Percentiles rank a stretch among this genome's conserved stretches.
Conservation (phyloP, 2,113 vertebrate genomes). For the Bungarus multicinctus region DNA sequence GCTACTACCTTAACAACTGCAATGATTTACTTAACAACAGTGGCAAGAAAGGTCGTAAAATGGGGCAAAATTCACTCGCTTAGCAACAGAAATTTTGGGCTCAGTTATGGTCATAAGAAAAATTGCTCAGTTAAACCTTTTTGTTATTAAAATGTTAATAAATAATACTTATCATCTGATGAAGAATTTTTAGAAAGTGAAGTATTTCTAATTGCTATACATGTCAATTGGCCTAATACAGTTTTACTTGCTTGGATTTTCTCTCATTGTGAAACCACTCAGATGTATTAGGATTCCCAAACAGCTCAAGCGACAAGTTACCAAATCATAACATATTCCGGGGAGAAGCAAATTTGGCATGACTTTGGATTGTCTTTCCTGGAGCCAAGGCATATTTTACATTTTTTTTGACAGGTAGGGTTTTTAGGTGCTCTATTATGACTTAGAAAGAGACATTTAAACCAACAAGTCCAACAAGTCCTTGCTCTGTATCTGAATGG, state of each 20-base stretch:
- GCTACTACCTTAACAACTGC: too few relatives aligned
- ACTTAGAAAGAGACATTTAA: background rate
- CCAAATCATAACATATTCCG: background rate
- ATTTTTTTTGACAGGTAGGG: background rate
- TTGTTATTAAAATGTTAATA: too few relatives aligned
- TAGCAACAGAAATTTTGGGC: background rate
- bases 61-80: background rate
- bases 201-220: background rate
- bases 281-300: background rate
- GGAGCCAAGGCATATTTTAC: background rate
- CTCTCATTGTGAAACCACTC: background rate
- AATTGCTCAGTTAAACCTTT: background rate
- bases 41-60: too few relatives aligned
- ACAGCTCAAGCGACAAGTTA: background rate
- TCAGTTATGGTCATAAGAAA: background rate
- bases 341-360: background rate
- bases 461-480: background rate
- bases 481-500: background rate
- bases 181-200: background rate
- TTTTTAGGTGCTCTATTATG: background rate
- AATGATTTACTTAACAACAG: too few relatives aligned
- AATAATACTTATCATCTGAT: background rate
- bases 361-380: background rate
- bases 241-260: background rate
- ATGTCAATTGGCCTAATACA: background rate